Evolutionary conservation across 2,888 invertebrate species (phyloP).

Genomic region (Drosophila kanekoi): DNA sequence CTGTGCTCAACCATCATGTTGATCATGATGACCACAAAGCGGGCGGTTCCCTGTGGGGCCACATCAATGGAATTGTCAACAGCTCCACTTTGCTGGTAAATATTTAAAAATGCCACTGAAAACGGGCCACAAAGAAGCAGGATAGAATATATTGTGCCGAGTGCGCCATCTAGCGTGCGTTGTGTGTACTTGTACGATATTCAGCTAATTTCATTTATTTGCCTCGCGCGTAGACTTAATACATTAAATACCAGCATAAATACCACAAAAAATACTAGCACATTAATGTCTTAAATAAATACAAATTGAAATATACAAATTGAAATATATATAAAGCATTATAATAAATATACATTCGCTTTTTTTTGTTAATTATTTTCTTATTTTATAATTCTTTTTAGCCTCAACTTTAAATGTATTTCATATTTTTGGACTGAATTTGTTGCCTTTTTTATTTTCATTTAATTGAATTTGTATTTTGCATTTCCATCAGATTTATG

Average conservation of each 20-base stretch:
- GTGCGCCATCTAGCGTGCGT: conserved; percentile 9
- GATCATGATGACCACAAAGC: conserved; percentile 55
- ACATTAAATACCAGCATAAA: conserved; percentile 49
- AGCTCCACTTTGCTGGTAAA: conserved; percentile 50
- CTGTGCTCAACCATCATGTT: conserved; percentile 18
- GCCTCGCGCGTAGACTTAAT: conserved; percentile 24
- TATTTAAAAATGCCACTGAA: conserved; percentile 69
- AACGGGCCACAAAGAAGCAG: conserved; percentile 12
- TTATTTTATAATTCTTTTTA: neutral
- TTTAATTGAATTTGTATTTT: conserved; percentile 1
- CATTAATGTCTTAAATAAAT: neutral
- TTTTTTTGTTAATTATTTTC: neutral
- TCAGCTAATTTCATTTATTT: conserved; percentile 32
- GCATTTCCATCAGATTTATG: neutral
- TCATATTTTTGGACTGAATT: conserved; percentile 13
- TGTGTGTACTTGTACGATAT: no score
- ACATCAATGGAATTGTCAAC: conserved; percentile 51
- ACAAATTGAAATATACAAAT: conserved; percentile 7
- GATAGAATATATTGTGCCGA: neutral
- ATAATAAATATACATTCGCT: conserved; percentile 12
- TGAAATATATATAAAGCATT: conserved; percentile 26
- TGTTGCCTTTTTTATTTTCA: conserved; percentile 2
- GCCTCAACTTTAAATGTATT: neutral
- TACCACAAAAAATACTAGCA: conserved; percentile 33
- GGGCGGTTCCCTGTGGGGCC: conserved; percentile 9